Percentiles rank a stretch among this genome's conserved stretches.
phyloP scores from a whole-genome alignment of 2,113 vertebrate genomes.

The Siniperca knerii region DNA sequence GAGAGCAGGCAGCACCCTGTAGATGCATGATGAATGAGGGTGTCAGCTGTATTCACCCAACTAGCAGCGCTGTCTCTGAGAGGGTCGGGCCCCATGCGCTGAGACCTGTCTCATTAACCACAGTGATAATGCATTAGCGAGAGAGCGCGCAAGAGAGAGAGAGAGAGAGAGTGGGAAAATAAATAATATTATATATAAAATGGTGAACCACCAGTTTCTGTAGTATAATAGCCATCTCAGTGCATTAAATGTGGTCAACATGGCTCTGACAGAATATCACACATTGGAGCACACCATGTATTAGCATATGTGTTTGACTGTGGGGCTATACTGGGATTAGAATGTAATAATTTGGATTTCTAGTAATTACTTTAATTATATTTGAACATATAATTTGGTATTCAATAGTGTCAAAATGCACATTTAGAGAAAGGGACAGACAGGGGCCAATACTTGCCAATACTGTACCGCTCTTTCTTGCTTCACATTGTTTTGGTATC shows the following conservation, averaged over 20 bases:
- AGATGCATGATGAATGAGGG: slow-evolving; percentile 75
- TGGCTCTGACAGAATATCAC: neutral
- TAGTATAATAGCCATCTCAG: neutral
- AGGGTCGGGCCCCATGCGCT: slow-evolving; percentile 43
- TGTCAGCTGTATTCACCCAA: slow-evolving; percentile 69
- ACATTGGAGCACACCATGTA: neutral
- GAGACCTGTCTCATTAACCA: slow-evolving; percentile 74
- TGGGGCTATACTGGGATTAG: neutral
- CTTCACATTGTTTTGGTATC: slow-evolving; percentile 44
- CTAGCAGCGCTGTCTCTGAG: slow-evolving; percentile 49
- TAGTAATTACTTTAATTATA: neutral
- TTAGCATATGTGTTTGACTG: neutral
- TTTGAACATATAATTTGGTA: neutral
- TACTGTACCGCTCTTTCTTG: neutral
- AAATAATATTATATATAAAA: slow-evolving; percentile 35
- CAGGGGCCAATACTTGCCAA: neutral
- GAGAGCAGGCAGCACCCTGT: slow-evolving; percentile 52
- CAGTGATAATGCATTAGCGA: slow-evolving; percentile 62
- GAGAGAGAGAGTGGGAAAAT: neutral
- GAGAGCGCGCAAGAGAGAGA: neutral
- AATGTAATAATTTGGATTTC: neutral
- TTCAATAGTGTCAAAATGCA: neutral
- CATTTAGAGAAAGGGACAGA: neutral
- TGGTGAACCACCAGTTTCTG: neutral
- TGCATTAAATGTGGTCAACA: neutral